Percentiles rank a stretch among this genome's conserved stretches.
Conservation (phyloP, 2,888 invertebrate genomes). For the Tiliacea citrago region DNA sequence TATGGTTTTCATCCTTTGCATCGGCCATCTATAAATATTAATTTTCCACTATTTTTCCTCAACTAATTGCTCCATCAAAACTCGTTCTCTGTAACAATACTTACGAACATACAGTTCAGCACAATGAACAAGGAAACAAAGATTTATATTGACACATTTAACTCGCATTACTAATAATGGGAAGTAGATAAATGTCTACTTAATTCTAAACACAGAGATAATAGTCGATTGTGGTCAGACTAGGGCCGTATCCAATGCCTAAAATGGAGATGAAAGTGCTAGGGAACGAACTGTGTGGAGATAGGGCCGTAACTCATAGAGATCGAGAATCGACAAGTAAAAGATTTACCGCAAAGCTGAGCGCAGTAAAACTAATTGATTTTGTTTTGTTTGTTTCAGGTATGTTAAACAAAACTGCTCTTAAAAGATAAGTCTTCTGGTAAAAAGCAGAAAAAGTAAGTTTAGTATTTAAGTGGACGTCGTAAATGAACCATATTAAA, state of each 20-base stretch:
- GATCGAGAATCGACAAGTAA: slow-evolving; percentile 80
- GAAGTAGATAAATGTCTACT: slow-evolving; percentile 56
- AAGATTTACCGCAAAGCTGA: slow-evolving; percentile 75
- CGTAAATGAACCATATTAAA: not conserved
- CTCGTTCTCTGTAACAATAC: not conserved
- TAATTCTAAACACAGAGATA: slow-evolving; percentile 54
- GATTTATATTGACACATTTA: slow-evolving; percentile 30
- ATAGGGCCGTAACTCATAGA: slow-evolving; percentile 80
- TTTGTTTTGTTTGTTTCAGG: slow-evolving; percentile 62
- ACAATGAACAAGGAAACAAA: slow-evolving; percentile 32
- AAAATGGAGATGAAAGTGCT: slow-evolving; percentile 86
- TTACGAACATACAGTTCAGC: not conserved
- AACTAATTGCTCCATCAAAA: not conserved
- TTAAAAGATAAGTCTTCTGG: not conserved
- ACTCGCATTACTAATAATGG: slow-evolving; percentile 39
- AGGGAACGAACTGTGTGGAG: slow-evolving; percentile 70
- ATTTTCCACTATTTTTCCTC: not conserved
- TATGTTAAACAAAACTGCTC: slow-evolving; percentile 31
- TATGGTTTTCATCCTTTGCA: not conserved
- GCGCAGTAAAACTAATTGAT: slow-evolving; percentile 60
- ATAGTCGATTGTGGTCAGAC: slow-evolving; percentile 63
- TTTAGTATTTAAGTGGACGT: not conserved
- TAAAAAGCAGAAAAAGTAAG: slow-evolving; percentile 3
- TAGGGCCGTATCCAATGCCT: slow-evolving; percentile 78
- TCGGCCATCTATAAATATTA: not conserved